Evolutionary conservation across 2,888 invertebrate genomes (phyloP).

Genomic region (Pollenia labialis): DNA sequence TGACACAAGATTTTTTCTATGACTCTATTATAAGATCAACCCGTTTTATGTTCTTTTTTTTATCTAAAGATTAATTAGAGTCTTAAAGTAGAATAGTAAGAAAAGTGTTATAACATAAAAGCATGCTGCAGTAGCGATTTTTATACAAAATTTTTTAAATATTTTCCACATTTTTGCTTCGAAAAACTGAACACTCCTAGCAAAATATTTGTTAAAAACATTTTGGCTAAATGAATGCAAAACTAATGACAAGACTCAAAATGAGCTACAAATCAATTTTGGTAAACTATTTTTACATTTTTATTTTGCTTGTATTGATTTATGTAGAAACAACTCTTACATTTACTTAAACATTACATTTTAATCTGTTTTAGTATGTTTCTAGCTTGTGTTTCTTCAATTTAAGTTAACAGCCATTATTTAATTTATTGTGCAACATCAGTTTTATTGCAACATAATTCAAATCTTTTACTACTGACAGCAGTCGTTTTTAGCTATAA

Average conservation of each 20-base stretch:
- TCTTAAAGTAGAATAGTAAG: background rate
- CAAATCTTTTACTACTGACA: conserved; percentile 59
- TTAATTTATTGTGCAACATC: conserved; percentile 68
- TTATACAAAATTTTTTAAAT: background rate
- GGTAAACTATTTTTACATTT: conserved; percentile 25
- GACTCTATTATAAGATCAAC: background rate
- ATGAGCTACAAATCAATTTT: conserved; percentile 30
- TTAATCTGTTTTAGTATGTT: conserved; percentile 21
- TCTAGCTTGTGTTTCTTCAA: background rate
- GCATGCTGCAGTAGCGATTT: background rate
- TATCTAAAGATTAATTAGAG: conserved; percentile 17
- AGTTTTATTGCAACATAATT: conserved; percentile 67
- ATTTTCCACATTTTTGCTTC: background rate
- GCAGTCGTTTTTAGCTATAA: conserved; percentile 29
- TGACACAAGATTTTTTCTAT: background rate
- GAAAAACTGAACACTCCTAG: background rate
- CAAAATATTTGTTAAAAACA: background rate
- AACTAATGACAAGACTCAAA: conserved; percentile 2
- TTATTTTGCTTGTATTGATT: background rate
- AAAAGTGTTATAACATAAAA: background rate
- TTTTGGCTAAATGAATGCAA: background rate
- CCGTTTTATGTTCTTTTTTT: background rate
- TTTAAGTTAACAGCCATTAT: conserved; percentile 50
- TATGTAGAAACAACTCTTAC: conserved; percentile 13
- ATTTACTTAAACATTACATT: conserved; percentile 55